Evolutionary conservation across 2,888 invertebrate species (phyloP), one percentile per base, ranked within the genome.

Genomic region (Peribatodes rhomboidaria): DNA sequence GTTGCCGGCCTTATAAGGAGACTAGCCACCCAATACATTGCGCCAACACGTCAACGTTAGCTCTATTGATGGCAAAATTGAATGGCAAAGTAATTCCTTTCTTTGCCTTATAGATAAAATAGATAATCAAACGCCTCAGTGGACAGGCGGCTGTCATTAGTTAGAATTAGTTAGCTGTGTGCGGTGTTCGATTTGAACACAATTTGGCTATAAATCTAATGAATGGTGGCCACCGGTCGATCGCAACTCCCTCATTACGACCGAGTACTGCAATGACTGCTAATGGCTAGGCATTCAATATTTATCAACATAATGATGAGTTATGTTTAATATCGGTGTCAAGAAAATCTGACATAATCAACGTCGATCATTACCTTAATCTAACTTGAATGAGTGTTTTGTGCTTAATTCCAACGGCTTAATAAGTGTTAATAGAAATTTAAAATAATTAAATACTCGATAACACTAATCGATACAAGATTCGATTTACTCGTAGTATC

Each of bases 251-350:
- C 77, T 64, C 75, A 85, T 85, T 84, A 82, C 78, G 56, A 37
- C 44, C 50, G 50, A 68, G 65, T 35, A 74, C 70, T 64, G 68
- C 75, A 82, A 80, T 83, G 80, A 77, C 74, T 81, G 76, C 75
- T 73, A 84, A 81, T 81, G 77, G 81, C 80, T 82, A 77, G 74
- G 82, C 80, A 80, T 75, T 76, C 72, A 75, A 70, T 81, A 81
- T 83, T 83, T 85, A 84, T 79, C 69, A 78, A 76, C 78, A 71
- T 85, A 86, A 86, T 83, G 79, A 84, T 71, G 77, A 87, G 81
- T 86, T 85, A 87, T 86, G 79, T 71, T 56, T 33, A 61, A 73
- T 81, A 81, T 83, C 81, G 81, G 78, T 83, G 83, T 82, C 85
- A 39, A 41, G 14, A 52, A 20, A 33, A 1, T 33, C 16, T 11